phyloP scores from a whole-genome alignment of 2,888 invertebrate genomes.

The Noctua janthina region DNA sequence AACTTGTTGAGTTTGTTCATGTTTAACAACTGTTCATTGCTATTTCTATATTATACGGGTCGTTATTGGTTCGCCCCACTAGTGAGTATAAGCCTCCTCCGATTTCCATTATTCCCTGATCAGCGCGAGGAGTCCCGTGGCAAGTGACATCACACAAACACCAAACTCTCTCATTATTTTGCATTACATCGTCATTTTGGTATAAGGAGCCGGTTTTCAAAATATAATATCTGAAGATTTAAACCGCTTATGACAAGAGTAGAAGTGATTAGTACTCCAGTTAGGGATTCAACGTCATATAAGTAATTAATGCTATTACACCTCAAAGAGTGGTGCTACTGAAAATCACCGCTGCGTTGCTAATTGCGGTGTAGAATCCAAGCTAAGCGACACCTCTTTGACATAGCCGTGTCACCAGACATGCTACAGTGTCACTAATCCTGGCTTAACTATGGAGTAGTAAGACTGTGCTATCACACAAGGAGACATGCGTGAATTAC shows the following conservation, averaged over 20 bases:
- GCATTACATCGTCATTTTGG: not conserved
- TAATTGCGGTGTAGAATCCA: conserved; percentile 43
- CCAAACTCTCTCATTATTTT: not conserved
- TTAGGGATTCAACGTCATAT: conserved; percentile 12
- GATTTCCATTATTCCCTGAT: not conserved
- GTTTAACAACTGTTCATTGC: not conserved
- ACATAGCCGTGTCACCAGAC: conserved; percentile 9
- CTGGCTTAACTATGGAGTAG: conserved; percentile 1
- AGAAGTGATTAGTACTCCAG: conserved; percentile 25
- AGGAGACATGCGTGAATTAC: not conserved
- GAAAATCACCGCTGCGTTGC: conserved; percentile 37
- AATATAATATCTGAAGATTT: conserved; percentile 4
- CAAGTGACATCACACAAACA: not conserved
- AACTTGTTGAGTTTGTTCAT: not conserved
- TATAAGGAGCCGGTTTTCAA: not conserved
- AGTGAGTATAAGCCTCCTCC: no score
- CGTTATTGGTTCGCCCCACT: not conserved
- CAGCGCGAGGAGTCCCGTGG: not conserved
- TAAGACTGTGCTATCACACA: not conserved
- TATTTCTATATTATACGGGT: not conserved
- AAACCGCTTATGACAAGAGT: conserved; percentile 18
- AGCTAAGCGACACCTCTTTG: conserved; percentile 34
- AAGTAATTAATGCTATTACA: conserved; percentile 57
- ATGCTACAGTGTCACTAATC: conserved; percentile 11
- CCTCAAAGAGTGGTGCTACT: conserved; percentile 10